phyloP scores from a whole-genome alignment of 2,797 vertebrate genomes.

The Enteromius afrohamiltoni region DNA sequence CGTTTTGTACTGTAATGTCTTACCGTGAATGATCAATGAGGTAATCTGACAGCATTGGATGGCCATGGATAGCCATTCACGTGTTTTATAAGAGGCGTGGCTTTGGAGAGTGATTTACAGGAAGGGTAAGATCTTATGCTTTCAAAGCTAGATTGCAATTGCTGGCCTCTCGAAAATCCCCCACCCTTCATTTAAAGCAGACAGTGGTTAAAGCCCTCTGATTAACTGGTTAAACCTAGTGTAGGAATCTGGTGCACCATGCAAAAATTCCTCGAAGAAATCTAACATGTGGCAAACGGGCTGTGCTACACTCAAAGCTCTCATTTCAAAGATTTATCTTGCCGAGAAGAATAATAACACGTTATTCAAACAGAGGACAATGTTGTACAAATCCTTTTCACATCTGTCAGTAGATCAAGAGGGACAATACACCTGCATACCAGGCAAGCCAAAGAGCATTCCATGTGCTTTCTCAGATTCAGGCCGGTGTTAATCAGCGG shows the following conservation, averaged over 20 bases:
- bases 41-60: background rate
- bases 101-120: background rate
- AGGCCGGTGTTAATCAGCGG: conserved; percentile 25
- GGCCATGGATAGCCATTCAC: background rate
- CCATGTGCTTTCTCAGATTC: conserved; percentile 14
- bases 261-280: background rate
- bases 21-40: background rate
- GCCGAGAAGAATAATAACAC: background rate
- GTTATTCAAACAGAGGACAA: conserved; percentile 14
- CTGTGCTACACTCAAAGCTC: background rate
- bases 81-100: background rate
- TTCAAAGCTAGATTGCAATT: background rate
- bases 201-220: background rate
- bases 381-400: background rate
- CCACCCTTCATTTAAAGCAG: background rate
- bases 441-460: background rate
- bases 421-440: conserved; percentile 48
- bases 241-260: background rate
- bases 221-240: background rate
- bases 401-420: background rate
- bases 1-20: background rate
- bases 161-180: background rate
- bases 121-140: background rate
- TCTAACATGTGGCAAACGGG: background rate
- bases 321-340: background rate